Base-by-base conservation (phyloP, 2,113 vertebrate species). In the Leptobrachium leishanense region DNA sequence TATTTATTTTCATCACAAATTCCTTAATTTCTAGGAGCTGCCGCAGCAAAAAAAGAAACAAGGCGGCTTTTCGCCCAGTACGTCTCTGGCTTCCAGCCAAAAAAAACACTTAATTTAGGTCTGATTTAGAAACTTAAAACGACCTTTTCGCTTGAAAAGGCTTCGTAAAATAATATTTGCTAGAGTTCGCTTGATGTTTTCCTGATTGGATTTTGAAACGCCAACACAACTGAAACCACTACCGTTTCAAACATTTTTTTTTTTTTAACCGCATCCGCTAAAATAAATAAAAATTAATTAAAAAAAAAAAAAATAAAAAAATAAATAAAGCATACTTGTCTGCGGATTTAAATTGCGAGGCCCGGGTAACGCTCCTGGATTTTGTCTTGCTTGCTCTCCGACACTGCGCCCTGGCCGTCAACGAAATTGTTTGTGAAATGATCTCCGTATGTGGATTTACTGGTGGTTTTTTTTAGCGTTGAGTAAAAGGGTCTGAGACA, bases 141-240 rank as follows among this genome's bases (percentile, higher is more conserved):
- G 63, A 66, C 63, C 43, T 75, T 76, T 68, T 64, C 8, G 40
- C 50, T 76, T 76, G 50, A 68, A 44, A 68, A 7, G 50, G 66
- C 55, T 64, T 13, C 2, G 41, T 40, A 41, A 7, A 15, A 12
- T 6, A 67, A 75, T n/a, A 11, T 66, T 54, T 43, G 65, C 3
- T 15, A 1, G 42, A 76, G 75, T 68, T 76, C 65, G 68, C 54
- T 5, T 20, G 41, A 68, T 20, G 6, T 68, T 68, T 53, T 39
- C 46, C 11, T 42, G 43, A 46, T 50, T 39, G 40, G 74, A 67
- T 54, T 67, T 43, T 53, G 8, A 54, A 31, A 68, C 53, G 57
- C 67, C 43, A 57, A 76, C 65, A 31, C 13, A 41, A 5, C 5
- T 2, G 15, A 13, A 13, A 15, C 63, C 74, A 8, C 39, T 46